These are phyloP conservation scores for Bradypodion pumilum DNA, from an alignment of 2,797 vertebrate genomes.

Conservation along the genomic window DNA sequence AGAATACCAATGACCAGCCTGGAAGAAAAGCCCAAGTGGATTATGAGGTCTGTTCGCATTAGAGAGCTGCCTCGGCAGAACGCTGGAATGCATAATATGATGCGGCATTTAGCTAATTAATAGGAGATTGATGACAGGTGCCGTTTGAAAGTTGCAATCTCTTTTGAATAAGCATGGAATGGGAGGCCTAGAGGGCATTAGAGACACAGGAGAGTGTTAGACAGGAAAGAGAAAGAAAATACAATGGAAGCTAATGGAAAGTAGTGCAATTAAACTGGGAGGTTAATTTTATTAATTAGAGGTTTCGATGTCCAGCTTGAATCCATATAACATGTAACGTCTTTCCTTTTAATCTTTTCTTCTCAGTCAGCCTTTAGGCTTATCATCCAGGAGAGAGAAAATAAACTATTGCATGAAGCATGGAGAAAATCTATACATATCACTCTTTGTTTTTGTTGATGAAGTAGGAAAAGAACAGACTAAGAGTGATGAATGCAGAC, in stretches of 20 bases:
- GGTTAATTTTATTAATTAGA: slow-evolving; percentile 81
- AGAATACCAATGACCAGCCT: slow-evolving; percentile 85
- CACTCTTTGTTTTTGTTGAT: neutral
- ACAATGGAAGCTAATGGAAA: slow-evolving; percentile 75
- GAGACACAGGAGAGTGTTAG: slow-evolving; percentile 42
- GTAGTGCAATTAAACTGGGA: slow-evolving; percentile 77
- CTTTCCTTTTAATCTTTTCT: slow-evolving; percentile 36
- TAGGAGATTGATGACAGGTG: slow-evolving; percentile 79
- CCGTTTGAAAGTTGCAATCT: slow-evolving; percentile 72
- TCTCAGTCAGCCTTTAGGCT: slow-evolving; percentile 6
- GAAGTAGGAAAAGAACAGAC: neutral
- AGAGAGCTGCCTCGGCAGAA: slow-evolving; percentile 52
- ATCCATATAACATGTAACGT: slow-evolving; percentile 61
- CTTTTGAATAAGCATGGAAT: slow-evolving; percentile 67
- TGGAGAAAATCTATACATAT: neutral
- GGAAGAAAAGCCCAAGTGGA: slow-evolving; percentile 60
- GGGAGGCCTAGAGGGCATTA: slow-evolving; percentile 59
- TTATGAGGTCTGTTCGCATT: slow-evolving; percentile 59
- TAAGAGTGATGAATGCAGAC: neutral
- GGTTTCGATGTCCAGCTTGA: slow-evolving; percentile 69
- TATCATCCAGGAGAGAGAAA: neutral
- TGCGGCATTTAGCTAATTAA: slow-evolving; percentile 85
- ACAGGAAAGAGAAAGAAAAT: slow-evolving; percentile 45
- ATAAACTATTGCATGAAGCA: neutral
- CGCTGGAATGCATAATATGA: slow-evolving; percentile 69